Evolutionary conservation across 2,113 vertebrate genomes (phyloP), one percentile per base, ranked within the genome.

Genomic region (Thomomys bottae): DNA sequence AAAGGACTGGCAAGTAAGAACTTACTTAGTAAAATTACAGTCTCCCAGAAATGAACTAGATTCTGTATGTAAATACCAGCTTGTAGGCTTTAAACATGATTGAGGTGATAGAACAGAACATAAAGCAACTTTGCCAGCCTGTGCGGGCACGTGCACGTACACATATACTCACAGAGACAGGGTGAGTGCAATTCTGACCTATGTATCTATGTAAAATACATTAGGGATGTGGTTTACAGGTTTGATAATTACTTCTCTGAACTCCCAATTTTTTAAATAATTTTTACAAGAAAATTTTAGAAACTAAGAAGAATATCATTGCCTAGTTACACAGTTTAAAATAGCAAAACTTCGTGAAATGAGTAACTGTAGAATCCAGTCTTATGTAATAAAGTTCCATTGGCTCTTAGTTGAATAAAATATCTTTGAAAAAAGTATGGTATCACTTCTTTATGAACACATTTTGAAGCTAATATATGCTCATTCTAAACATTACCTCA

Each of bases 401-500:
- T 92, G 80, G 80, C 28, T 81, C 54, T 89, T 91, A 92, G 92
- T 49, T 59, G 79, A 88, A 71, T 28, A 76, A 86, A 79, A 1
- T 73, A 76, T 89, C 79, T 85, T 89, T 92, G 78, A 49, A 94
- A 94, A 8, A 54, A 54, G 17, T 90, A 89, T 57, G 38, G 38
- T 91, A 81, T 92, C 34, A 54, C 89, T 92, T 68, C 26, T 96
- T 94, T 78, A 78, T 87, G 89, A 93, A 83, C 63, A 90, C 76
- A 91, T 87, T 87, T 92, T 84, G 67, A 73, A 57, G 68, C 59
- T 93, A 88, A 92, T 89, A 88, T 87, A 90, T 67, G 81, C 78
- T 87, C 57, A 78, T 92, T 87, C 57, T 88, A 94, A 94, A 89
- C 67, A 93, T 92, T 95, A 90, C 91, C 73, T 94, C 34, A 87